Evolutionary conservation across 2,113 vertebrate genomes (phyloP).

Genomic region (Macquaria australasica): DNA sequence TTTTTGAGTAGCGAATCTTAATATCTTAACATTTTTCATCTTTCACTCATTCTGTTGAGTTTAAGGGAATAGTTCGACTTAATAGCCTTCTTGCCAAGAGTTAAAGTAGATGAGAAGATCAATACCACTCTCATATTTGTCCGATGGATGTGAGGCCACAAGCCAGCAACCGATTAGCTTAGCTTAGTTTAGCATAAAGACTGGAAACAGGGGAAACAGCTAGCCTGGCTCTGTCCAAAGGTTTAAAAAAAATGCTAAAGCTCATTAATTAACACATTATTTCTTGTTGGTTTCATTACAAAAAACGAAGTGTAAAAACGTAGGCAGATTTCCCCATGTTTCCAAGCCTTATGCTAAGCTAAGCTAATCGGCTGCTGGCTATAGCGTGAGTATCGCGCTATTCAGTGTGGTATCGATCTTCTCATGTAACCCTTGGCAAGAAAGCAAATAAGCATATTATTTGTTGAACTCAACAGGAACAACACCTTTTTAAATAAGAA

Average conservation of each 20-base stretch:
- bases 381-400: too few relatives aligned
- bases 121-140: not conserved
- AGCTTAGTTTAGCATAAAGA: not conserved
- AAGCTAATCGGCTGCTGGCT: not conserved
- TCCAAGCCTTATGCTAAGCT: not conserved
- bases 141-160: not conserved
- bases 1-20: not conserved
- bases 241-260: too few relatives aligned
- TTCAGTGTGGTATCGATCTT: not conserved
- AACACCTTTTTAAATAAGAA: not conserved
- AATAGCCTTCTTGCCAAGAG: not conserved
- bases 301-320: not conserved
- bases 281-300: not conserved
- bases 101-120: not conserved
- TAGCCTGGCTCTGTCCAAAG: not conserved
- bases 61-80: not conserved
- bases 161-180: not conserved
- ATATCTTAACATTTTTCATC: not conserved
- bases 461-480: not conserved
- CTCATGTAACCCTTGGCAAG: not conserved
- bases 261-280: too few relatives aligned
- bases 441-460: not conserved
- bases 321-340: not conserved
- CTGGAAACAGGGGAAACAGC: not conserved
- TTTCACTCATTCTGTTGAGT: not conserved